Conservation (phyloP, 2,113 vertebrate genomes). For the Grallaria varia region DNA sequence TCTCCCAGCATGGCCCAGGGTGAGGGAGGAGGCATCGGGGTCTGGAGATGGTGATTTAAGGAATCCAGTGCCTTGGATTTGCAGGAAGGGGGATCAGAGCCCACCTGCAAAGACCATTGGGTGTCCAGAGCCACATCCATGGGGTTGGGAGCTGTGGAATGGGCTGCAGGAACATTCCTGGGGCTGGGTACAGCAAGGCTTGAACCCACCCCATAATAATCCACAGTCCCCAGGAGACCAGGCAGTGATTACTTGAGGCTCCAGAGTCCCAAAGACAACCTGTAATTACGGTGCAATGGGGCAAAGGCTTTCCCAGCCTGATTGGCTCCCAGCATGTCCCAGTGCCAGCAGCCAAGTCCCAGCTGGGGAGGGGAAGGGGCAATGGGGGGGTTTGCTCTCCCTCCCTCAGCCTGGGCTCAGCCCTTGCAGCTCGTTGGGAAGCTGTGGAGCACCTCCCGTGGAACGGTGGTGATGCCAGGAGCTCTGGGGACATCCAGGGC, state of each 20-base stretch:
- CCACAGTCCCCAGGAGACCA: background rate
- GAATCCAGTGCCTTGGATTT: rapidly evolving
- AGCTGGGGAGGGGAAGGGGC: background rate
- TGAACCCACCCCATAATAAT: background rate
- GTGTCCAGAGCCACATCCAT: background rate
- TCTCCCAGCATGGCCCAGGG: background rate
- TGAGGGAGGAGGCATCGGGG: background rate
- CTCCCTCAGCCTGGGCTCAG: background rate
- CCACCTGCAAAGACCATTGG: rapidly evolving
- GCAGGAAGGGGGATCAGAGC: background rate
- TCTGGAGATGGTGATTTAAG: rapidly evolving
- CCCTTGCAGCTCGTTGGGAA: background rate
- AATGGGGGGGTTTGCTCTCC: background rate
- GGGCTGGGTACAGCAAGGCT: background rate
- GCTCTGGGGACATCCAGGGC: background rate
- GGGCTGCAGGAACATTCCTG: background rate
- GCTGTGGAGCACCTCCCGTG: background rate
- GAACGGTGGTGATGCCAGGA: background rate
- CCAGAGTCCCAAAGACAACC: background rate
- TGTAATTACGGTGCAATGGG: background rate
- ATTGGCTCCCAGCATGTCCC: background rate
- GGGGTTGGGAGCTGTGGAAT: background rate
- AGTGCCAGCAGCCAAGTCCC: background rate
- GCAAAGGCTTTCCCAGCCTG: background rate
- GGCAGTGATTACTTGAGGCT: background rate